Base-by-base conservation (phyloP, 2,113 vertebrate genomes). In the Pluvianellus socialis region DNA sequence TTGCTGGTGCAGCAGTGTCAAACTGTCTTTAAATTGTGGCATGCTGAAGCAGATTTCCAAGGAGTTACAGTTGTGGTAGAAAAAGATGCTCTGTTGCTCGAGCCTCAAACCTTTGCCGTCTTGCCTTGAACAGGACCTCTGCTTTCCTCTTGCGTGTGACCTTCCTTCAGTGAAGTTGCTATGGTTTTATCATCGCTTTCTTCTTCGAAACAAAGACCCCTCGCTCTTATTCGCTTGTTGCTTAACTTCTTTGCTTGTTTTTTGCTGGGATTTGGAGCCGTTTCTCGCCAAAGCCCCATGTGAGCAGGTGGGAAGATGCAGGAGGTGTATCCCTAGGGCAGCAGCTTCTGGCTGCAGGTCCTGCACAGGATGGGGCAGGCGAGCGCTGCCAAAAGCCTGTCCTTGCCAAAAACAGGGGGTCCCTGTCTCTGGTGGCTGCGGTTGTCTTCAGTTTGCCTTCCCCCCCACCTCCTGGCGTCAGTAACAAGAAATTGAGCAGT, bases 31-130 rank as follows among this genome's bases (percentile, higher is more conserved):
- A 10, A 9, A 32, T 9, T 1, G 2, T 4, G 45, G 10, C 10
- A 1, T 3, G 17, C 61, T 42, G 17, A 22, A 70, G 42, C 52
- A 12, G n/a, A 10, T 40, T 88, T 26, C 63, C 16, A 1, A 3
- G 28, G 68, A 30, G 27, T 9, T 4, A 7, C 1, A 1, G 1
- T 14, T 3, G 3, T 0, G 50, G 12, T 14, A 12, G 40, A 0
- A 30, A 21, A 21, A 28, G 75, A 7, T 27, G 55, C 28, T 27
- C 32, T 18, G 4, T 7, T 33, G 49, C n/a, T 7, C 0, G 28
- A 33, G 62, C 40, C 26, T 52, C 33, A 24, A 15, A 38, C 44
- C 38, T 35, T 58, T 65, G 62, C 50, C 4, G 2, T 17, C 62
- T 50, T 40, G 62, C 55, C 68, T 11, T 22, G 35, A n/a, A 2